Conservation (phyloP, 2,113 vertebrate species). For the Mus pahari region DNA sequence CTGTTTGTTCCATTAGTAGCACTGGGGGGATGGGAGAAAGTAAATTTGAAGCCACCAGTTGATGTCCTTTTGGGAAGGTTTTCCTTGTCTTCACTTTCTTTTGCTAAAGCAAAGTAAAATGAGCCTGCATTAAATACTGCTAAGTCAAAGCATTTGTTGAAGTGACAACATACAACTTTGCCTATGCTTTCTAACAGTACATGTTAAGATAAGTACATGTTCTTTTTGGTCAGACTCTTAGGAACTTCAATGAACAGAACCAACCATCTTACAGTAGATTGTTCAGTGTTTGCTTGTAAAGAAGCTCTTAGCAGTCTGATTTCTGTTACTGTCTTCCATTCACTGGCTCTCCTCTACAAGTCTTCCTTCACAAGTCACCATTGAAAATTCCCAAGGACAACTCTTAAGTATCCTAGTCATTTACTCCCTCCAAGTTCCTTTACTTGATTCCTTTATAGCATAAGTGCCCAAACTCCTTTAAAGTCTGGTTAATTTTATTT, state of each 20-base stretch:
- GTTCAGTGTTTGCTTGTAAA: background rate
- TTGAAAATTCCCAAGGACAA: constrained; percentile 50
- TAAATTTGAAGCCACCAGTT: constrained; percentile 90
- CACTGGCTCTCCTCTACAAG: background rate
- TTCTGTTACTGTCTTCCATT: background rate
- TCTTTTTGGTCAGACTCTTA: constrained; percentile 33
- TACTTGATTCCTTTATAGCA: background rate
- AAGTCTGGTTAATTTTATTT: background rate
- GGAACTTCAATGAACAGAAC: constrained; percentile 20
- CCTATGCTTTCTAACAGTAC: constrained; percentile 24
- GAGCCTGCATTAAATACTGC: constrained; percentile 57
- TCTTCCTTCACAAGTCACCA: background rate
- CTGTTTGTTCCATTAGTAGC: constrained; percentile 93
- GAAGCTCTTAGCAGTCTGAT: background rate
- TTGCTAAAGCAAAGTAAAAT: constrained; percentile 87
- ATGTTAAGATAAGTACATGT: background rate
- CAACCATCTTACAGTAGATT: background rate
- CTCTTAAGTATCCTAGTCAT: background rate
- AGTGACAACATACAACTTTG: background rate
- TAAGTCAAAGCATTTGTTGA: constrained; percentile 51
- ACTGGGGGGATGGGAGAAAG: constrained; percentile 89
- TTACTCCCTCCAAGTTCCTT: constrained; percentile 26
- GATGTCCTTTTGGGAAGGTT: constrained; percentile 89
- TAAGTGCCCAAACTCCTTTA: constrained; percentile 2
- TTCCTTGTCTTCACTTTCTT: constrained; percentile 93